Conservation (phyloP, 2,888 invertebrate genomes). For the Loripinus fragilis region DNA sequence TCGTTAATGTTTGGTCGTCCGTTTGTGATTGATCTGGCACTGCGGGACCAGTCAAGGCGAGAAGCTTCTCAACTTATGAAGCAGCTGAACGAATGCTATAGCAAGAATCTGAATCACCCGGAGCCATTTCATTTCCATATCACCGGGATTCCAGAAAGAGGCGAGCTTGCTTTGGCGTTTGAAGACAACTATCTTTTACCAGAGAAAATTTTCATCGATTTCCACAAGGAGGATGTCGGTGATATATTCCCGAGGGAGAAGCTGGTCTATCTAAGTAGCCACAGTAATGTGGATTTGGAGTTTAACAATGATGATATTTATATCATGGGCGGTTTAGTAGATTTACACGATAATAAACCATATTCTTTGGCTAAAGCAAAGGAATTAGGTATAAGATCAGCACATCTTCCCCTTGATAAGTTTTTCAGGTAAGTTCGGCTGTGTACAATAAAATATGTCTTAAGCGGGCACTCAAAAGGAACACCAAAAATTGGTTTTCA, state of each 20-base stretch:
- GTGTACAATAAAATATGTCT: no score
- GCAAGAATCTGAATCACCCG: not conserved
- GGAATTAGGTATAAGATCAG: not conserved
- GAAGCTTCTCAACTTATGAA: not conserved
- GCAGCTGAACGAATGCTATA: not conserved
- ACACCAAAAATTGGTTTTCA: no score
- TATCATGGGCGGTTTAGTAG: not conserved
- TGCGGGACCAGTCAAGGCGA: not conserved
- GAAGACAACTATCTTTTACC: not conserved
- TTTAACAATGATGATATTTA: slow-evolving; percentile 7
- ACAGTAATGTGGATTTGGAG: not conserved
- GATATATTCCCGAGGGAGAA: not conserved
- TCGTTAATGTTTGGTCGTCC: not conserved
- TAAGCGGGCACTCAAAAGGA: no score
- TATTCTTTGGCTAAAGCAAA: not conserved
- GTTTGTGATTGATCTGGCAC: not conserved
- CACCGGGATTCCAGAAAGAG: not conserved
- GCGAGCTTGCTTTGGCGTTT: not conserved
- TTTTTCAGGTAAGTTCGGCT: not conserved
- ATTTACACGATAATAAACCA: not conserved
- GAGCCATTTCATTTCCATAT: not conserved
- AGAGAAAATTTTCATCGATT: not conserved
- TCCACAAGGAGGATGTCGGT: not conserved
- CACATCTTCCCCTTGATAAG: not conserved
- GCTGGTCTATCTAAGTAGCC: not conserved